Evolutionary conservation across 2,113 vertebrate species (phyloP), one percentile per base, ranked within the genome.

Genomic region (Pterocles orientalis): DNA sequence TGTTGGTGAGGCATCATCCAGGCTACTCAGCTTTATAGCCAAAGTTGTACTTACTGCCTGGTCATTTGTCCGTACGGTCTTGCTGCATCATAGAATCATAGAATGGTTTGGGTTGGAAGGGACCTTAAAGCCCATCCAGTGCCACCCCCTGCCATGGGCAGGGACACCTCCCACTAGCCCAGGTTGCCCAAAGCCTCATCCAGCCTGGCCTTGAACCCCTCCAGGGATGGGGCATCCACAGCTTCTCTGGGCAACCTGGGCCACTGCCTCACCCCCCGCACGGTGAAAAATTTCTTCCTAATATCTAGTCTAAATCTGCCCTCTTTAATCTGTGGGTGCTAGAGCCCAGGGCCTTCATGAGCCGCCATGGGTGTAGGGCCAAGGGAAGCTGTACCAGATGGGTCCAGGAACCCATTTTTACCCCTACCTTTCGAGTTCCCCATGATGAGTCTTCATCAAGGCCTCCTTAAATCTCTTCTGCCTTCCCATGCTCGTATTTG

Each of bases 391-490:
- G 36, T 4, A 12, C 64, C 68, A 26, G 8, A 19, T 14, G 31
- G 31, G 14, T 39, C 34, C 34, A 25, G 48, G 86, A 83, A 41
- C 23, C 12, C 53, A 14, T 53, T 86, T 70, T 24, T 72, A 34
- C 24, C 48, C 69, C 15, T 82, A 1, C 14, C 39, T 89, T 92
- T 84, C 43, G 69, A 48, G 29, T 47, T 94, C 48, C 23, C 24
- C 65, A 5, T 1, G 4, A 56, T 34, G 43, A 95, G 53, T 56
- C 69, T 91, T 91, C 86, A 72, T 79, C 65, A 79, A 79, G 92
- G 86, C 89, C 86, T 94, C 72, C 66, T 95, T 92, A 95, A 92
- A 75, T 94, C 70, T 92, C 23, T 75, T 48, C 56, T 95, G 76
- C 89, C 53, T 95, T 95, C 77, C 28, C 45, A 57, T 77, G 36